Evolutionary conservation across 2,888 invertebrate species (phyloP).

Genomic region (Nasonovia ribisnigri): DNA sequence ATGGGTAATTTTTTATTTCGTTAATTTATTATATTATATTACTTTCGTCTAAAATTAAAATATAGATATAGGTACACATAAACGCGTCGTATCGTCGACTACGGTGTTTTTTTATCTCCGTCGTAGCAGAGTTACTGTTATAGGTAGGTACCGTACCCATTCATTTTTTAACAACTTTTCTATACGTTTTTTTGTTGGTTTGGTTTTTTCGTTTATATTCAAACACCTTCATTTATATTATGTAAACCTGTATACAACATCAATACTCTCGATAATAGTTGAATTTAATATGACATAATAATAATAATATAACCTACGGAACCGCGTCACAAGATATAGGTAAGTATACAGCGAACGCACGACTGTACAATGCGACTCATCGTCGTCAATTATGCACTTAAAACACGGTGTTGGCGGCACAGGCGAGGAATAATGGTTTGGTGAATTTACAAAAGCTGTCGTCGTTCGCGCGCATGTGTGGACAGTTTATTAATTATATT

Average conservation of each 20-base stretch:
- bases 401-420: background rate
- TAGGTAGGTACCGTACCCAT: background rate
- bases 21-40: background rate
- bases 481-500: slow-evolving; percentile 13
- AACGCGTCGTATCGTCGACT: background rate
- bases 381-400: slow-evolving; percentile 39
- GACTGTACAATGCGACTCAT: background rate
- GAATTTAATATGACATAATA: background rate
- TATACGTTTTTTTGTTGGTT: background rate
- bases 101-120: background rate
- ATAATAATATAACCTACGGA: background rate
- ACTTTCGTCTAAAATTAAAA: background rate
- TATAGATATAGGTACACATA: background rate
- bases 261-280: background rate
- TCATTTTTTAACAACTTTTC: slow-evolving; percentile 30
- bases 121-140: background rate
- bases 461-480: background rate
- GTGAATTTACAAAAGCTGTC: slow-evolving; percentile 46
- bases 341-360: background rate
- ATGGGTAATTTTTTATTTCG: background rate
- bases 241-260: background rate
- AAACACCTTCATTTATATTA: background rate
- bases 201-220: background rate
- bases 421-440: background rate
- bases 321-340: background rate